These are phyloP conservation scores for Rhabdomys dilectus DNA, from an alignment of 2,113 vertebrate genomes.

Conservation along the genomic window DNA sequence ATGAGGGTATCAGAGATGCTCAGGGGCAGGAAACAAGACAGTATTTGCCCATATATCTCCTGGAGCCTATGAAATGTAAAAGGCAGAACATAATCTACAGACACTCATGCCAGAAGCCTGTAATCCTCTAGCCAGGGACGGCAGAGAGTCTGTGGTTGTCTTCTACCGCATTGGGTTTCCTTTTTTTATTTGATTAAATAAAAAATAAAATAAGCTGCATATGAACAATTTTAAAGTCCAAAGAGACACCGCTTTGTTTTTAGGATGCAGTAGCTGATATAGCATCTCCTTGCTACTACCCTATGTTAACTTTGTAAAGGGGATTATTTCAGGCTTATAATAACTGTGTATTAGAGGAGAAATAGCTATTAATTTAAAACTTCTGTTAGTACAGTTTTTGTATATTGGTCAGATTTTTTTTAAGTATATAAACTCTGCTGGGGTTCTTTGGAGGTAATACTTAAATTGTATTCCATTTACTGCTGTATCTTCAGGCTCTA, in stretches of 20 bases:
- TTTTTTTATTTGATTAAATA: constrained; percentile 94
- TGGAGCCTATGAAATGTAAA: background rate
- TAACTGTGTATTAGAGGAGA: background rate
- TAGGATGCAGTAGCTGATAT: constrained; percentile 93
- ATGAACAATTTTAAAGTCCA: constrained; percentile 99
- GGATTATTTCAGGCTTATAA: background rate
- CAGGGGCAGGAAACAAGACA: background rate
- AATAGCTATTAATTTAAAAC: background rate
- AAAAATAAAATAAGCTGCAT: constrained; percentile 96
- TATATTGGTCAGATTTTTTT: background rate
- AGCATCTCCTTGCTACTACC: constrained; percentile 91
- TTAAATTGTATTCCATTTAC: background rate
- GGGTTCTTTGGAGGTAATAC: background rate
- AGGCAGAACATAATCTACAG: background rate
- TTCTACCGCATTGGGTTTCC: background rate
- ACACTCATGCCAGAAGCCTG: no score
- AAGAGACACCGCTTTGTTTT: constrained; percentile 93
- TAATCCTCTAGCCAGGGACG: background rate
- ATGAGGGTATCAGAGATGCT: background rate
- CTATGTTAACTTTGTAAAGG: background rate
- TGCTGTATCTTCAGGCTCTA: background rate
- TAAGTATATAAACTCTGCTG: background rate
- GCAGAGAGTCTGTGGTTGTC: background rate
- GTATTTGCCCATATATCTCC: background rate
- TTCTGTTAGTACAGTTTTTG: background rate